Percentiles rank a stretch among this genome's conserved stretches.
Conservation (phyloP, 2,888 invertebrate species). For the Eurytoma californica region DNA sequence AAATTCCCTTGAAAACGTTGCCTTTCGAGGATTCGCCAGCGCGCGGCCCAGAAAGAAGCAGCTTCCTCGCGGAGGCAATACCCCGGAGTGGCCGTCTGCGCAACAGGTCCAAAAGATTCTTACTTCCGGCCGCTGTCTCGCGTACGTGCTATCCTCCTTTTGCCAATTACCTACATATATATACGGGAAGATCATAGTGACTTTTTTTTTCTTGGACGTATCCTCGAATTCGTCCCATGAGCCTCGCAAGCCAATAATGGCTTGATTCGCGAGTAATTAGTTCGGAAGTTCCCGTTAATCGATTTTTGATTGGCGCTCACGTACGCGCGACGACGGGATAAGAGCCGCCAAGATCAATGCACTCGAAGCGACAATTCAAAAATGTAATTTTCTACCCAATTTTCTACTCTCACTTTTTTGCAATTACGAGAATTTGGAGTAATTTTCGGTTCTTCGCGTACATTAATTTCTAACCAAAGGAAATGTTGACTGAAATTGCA, state of each 20-base stretch:
- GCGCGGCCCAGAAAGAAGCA: too few species aligned
- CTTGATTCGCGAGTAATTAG: slow-evolving; percentile 64
- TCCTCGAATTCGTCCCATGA: background rate
- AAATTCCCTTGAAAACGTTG: too few species aligned
- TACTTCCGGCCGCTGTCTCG: slow-evolving; percentile 4
- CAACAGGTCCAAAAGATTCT: slow-evolving; percentile 61
- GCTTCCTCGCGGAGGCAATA: background rate
- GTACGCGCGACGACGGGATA: background rate
- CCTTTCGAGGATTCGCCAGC: too few species aligned
- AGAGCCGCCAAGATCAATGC: slow-evolving; percentile 47
- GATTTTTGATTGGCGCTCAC: slow-evolving; percentile 64
- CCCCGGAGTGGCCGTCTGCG: slow-evolving; percentile 28
- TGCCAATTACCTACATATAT: background rate
- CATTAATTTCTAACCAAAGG: too few species aligned
- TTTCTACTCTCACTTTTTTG: too few species aligned
- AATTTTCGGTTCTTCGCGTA: too few species aligned
- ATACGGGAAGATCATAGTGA: background rate
- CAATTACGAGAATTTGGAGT: too few species aligned
- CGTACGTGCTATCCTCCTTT: slow-evolving; percentile 20
- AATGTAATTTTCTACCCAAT: too few species aligned
- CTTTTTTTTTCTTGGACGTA: background rate
- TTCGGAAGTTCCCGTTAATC: slow-evolving; percentile 65
- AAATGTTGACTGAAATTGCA: too few species aligned
- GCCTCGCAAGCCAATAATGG: slow-evolving; percentile 58
- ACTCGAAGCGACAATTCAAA: slow-evolving; percentile 23